These are phyloP conservation scores for Strix aluco DNA, from an alignment of 2,113 vertebrate genomes.

Conservation along the genomic window DNA sequence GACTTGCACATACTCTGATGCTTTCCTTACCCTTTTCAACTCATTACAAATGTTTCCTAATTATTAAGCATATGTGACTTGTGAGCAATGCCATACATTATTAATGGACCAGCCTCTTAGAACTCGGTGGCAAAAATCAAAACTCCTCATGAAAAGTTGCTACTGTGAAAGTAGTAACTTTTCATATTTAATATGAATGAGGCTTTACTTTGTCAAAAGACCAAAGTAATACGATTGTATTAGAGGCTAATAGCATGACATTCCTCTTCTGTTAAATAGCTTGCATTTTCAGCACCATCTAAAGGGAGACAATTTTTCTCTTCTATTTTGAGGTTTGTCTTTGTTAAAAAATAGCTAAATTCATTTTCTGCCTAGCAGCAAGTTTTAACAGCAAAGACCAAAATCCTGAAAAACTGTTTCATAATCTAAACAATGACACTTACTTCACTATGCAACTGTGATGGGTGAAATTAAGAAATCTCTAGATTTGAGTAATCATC, in stretches of 20 bases:
- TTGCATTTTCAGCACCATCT: slow-evolving; percentile 20
- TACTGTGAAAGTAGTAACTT: slow-evolving; percentile 32
- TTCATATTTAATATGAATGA: slow-evolving; percentile 47
- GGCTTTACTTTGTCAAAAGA: slow-evolving; percentile 41
- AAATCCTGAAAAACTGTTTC: not conserved
- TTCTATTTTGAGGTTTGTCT: slow-evolving; percentile 27
- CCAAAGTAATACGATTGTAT: slow-evolving; percentile 42
- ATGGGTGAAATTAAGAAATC: not conserved
- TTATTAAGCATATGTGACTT: slow-evolving; percentile 48
- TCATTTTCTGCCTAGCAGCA: slow-evolving; percentile 22
- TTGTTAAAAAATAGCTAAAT: not conserved
- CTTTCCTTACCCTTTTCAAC: slow-evolving; percentile 38
- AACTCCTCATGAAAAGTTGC: slow-evolving; percentile 36
- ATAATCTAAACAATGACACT: not conserved
- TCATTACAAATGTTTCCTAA: slow-evolving; percentile 60
- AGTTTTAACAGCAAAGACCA: not conserved
- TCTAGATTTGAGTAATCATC: not conserved
- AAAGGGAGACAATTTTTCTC: not conserved
- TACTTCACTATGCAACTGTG: not conserved
- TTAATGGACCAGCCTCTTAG: slow-evolving; percentile 26
- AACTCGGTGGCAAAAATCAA: not conserved
- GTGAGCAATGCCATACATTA: slow-evolving; percentile 25
- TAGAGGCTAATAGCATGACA: slow-evolving; percentile 34
- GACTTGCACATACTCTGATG: not conserved
- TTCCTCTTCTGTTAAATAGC: slow-evolving; percentile 23